phyloP scores from a whole-genome alignment of 2,888 invertebrate genomes.

The Drosophila birchii region DNA sequence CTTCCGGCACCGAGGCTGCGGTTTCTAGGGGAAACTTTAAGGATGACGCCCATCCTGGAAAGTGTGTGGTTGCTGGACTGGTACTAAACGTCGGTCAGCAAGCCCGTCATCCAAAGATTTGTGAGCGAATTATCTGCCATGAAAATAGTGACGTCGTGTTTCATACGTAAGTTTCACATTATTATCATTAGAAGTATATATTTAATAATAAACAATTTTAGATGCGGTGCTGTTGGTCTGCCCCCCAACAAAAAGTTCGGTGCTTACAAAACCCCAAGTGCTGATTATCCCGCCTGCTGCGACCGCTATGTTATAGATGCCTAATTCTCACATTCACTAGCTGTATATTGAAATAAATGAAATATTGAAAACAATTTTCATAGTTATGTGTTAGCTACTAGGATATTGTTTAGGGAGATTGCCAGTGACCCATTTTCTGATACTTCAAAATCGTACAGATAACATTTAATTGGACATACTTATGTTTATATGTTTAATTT shows the following conservation, averaged over 20 bases:
- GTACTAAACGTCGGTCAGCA: slow-evolving; percentile 43
- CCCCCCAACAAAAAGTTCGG: slow-evolving; percentile 48
- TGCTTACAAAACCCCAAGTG: slow-evolving; percentile 38
- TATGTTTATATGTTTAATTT: no score
- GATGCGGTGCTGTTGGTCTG: slow-evolving; percentile 50
- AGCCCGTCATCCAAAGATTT: slow-evolving; percentile 47
- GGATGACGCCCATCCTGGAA: slow-evolving; percentile 64
- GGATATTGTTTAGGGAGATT: background rate
- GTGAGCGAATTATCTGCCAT: slow-evolving; percentile 55
- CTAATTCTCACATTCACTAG: background rate
- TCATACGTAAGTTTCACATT: slow-evolving; percentile 48
- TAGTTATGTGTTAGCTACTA: background rate
- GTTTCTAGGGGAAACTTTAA: slow-evolving; percentile 41
- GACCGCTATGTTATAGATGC: slow-evolving; percentile 26
- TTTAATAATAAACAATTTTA: slow-evolving; percentile 21
- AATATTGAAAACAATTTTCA: background rate
- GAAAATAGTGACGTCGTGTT: slow-evolving; percentile 46
- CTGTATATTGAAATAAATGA: background rate
- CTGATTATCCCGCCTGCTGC: slow-evolving; percentile 63
- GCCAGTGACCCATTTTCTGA: background rate
- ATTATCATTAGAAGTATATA: background rate
- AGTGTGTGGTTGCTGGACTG: slow-evolving; percentile 56
- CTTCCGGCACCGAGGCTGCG: slow-evolving; percentile 25
- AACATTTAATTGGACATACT: no score
- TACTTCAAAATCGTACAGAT: no score